Conservation (phyloP, 2,888 invertebrate genomes). For the Gari tellinella region DNA sequence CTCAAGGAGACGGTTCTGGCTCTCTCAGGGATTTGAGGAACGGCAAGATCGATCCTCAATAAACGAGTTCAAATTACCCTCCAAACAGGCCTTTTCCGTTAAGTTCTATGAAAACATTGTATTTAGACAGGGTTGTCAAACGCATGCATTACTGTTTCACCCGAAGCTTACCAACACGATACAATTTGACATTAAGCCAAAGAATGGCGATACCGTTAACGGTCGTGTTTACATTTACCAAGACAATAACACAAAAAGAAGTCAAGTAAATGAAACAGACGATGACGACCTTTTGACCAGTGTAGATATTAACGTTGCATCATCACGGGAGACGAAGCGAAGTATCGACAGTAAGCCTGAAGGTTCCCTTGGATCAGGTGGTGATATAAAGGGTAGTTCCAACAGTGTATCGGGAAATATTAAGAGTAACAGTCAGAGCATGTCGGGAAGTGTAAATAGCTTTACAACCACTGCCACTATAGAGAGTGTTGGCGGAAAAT, state of each 20-base stretch:
- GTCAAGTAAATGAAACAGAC: background rate
- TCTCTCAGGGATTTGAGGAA: slow-evolving; percentile 33
- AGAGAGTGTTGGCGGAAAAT: background rate
- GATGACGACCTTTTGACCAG: too few species aligned
- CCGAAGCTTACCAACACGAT: slow-evolving; percentile 34
- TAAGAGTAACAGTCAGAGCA: background rate
- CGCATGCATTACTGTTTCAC: slow-evolving; percentile 27
- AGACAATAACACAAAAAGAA: background rate
- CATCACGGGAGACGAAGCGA: too few species aligned
- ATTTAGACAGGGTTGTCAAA: too few species aligned
- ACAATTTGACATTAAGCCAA: slow-evolving; percentile 28
- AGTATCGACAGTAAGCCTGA: too few species aligned
- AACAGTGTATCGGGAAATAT: too few species aligned
- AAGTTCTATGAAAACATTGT: slow-evolving; percentile 40
- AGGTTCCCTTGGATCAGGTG: too few species aligned
- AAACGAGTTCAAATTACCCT: slow-evolving; percentile 12
- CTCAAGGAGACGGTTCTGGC: slow-evolving; percentile 29
- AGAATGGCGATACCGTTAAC: slow-evolving; percentile 28
- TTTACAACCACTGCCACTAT: slow-evolving; percentile 5
- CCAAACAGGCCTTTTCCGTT: slow-evolving; percentile 36
- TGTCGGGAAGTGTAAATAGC: slow-evolving; percentile 9
- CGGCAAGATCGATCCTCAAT: slow-evolving; percentile 16
- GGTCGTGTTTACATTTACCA: slow-evolving; percentile 29
- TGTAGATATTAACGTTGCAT: too few species aligned
- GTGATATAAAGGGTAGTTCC: too few species aligned